Evolutionary conservation across 2,888 invertebrate genomes (phyloP), one percentile per base, ranked within the genome.

Genomic region (Cartodere bifasciata): DNA sequence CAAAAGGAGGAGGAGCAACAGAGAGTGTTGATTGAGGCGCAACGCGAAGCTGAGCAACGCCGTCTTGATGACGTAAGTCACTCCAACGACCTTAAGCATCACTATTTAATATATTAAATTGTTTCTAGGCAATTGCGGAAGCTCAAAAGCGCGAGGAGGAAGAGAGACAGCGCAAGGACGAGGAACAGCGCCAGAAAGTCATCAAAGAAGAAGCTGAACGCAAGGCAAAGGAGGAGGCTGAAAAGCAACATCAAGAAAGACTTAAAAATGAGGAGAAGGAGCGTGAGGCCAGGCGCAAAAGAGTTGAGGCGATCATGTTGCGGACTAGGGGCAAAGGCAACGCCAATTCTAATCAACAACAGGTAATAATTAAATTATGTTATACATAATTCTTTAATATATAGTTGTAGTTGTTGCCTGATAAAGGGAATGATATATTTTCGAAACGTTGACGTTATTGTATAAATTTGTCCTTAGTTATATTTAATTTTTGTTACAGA

Each of bases 281-380:
- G 56, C 67, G 92, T 34, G 74, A 84, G 48, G 83, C 80, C 35
- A 67, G 92, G 49, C 82, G 88, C 48, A 90, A 87, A 60, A 70
- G 90, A 34, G 88, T 91, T 13, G 88, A 88, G 60, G 87, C 86
- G 32, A 91, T 91, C 50, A 91, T 91, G 91, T 73, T 78, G 31
- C 66, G 91, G 49, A 91, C 90, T n/a, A 68, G 88, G 42, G 71
- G 70, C 28, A 58, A 57, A 41, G 48, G 47, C 36, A 52, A 51
- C 38, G 37, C 47, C n/a, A 50, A 50, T 41, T 36, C 43, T 32
- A 34, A 43, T 23, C 43, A 42, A 32, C 50, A 49, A 37, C 47
- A 48, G 42, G 50, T 50, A 36, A 36, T n/a, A n/a, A n/a, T n/a
- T n/a, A n/a, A n/a, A n/a, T n/a, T n/a, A n/a, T n/a, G n/a, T n/a